These are phyloP conservation scores for Pogonognathellus flavescens DNA, from an alignment of 1,140 invertebrate species.

Conservation along the genomic window DNA sequence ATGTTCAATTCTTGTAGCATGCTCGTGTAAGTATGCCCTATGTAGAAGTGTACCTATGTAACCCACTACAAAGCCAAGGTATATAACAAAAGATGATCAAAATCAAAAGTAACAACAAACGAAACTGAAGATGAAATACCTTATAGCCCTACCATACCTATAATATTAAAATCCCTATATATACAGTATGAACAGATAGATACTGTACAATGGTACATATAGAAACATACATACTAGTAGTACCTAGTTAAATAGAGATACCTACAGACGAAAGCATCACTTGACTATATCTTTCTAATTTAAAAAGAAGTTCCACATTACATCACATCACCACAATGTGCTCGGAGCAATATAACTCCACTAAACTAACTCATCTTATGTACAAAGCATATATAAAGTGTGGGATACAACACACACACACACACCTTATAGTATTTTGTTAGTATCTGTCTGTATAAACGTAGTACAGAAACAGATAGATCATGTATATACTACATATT, in stretches of 20 bases:
- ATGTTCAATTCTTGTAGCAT: no score
- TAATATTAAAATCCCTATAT: no score
- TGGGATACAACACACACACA: background rate
- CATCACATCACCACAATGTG: slow-evolving; percentile 43
- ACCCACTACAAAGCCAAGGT: no score
- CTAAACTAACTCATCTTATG: slow-evolving; percentile 10
- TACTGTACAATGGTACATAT: background rate
- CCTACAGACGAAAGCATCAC: background rate
- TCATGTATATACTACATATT: background rate
- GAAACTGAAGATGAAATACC: no score
- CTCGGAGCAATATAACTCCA: slow-evolving; percentile 22
- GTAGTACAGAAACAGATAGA: background rate
- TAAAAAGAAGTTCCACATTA: slow-evolving; percentile 43
- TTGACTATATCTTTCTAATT: slow-evolving; percentile 28
- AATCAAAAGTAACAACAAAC: no score
- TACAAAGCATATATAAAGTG: background rate
- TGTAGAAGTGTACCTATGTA: no score
- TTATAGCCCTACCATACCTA: no score
- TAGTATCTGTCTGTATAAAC: background rate
- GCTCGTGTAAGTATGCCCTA: no score
- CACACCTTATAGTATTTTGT: background rate
- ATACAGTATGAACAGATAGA: background rate
- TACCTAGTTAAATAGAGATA: background rate
- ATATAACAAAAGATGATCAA: no score
- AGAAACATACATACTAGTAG: background rate